Conservation (phyloP, 2,113 vertebrate species). For the Saiga tatarica region DNA sequence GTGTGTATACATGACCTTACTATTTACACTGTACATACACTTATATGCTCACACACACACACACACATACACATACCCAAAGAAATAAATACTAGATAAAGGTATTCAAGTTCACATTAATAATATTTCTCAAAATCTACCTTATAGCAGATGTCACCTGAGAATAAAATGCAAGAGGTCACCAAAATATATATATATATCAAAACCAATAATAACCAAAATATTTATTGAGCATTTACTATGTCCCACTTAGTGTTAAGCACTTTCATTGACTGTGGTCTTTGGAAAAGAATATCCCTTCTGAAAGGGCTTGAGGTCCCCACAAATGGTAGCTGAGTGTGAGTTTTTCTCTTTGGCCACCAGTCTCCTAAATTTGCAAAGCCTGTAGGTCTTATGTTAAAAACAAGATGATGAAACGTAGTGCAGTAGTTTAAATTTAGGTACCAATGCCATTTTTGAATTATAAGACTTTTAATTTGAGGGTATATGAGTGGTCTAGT, state of each 20-base stretch:
- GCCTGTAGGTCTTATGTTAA: not conserved
- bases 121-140: slow-evolving; percentile 20
- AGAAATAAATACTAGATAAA: not conserved
- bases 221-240: not conserved
- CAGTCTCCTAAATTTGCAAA: not conserved
- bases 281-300: not conserved
- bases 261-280: not conserved
- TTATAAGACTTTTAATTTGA: not conserved
- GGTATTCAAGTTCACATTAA: not conserved
- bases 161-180: not conserved
- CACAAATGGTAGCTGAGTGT: not conserved
- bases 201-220: not conserved
- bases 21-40: not conserved
- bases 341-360: not conserved
- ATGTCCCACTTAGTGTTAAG: not conserved
- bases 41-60: not conserved
- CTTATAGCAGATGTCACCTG: not conserved
- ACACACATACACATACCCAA: not conserved
- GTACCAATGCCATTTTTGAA: not conserved
- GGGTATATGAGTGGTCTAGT: not conserved
- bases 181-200: not conserved
- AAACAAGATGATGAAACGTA: not conserved
- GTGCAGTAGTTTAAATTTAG: not conserved
- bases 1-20: not conserved
- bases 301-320: not conserved